Evolutionary conservation across 2,888 invertebrate species (phyloP).

Genomic region (Lypha dubia): DNA sequence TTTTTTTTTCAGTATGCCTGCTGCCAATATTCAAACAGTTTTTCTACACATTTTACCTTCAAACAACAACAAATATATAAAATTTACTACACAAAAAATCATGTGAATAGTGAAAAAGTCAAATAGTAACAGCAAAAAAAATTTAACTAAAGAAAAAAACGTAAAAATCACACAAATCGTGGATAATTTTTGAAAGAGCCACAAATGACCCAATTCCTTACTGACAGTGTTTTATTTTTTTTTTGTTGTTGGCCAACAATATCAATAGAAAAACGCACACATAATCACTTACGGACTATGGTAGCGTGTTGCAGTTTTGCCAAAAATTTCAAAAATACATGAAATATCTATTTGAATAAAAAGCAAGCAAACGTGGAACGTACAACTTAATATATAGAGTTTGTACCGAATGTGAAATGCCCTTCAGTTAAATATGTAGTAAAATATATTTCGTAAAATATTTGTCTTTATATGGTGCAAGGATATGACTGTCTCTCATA

Average conservation of each 20-base stretch:
- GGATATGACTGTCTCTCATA: too few species aligned
- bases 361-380: too few species aligned
- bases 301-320: constrained; percentile 49
- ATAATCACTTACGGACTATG: too few species aligned
- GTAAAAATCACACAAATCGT: constrained; percentile 59
- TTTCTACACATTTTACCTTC: constrained; percentile 36
- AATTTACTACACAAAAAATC: constrained; percentile 52
- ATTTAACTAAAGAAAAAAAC: constrained; percentile 7
- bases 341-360: background rate
- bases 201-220: constrained; percentile 63
- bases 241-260: constrained; percentile 48
- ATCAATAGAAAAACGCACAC: constrained; percentile 22
- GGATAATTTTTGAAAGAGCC: constrained; percentile 52
- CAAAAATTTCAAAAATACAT: constrained; percentile 39
- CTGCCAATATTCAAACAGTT: constrained; percentile 3
- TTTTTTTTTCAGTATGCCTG: constrained; percentile 6
- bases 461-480: too few species aligned
- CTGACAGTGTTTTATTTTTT: too few species aligned
- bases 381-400: too few species aligned
- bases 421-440: background rate
- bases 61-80: constrained; percentile 50
- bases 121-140: background rate
- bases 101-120: constrained; percentile 28
- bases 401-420: background rate
- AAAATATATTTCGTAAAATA: background rate